Evolutionary conservation across 2,888 invertebrate species (phyloP).

Genomic region (Steromphala cineraria): DNA sequence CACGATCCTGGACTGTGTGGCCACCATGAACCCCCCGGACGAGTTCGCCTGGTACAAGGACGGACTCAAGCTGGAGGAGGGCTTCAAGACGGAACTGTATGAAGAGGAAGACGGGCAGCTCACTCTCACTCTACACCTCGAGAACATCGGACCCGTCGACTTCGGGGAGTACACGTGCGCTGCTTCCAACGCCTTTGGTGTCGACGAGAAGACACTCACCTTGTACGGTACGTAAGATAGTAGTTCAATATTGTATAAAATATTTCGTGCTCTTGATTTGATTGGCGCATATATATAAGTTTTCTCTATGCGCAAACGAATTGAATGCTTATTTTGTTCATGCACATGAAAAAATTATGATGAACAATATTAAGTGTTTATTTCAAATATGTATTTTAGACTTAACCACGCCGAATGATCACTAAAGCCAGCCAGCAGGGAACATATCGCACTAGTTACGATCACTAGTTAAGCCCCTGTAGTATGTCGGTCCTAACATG

Average conservation of each 20-base stretch:
- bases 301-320: too few relatives aligned
- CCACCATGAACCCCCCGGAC: slow-evolving; percentile 47
- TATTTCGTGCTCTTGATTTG: neutral
- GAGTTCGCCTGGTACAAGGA: slow-evolving; percentile 44
- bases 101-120: neutral
- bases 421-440: too few relatives aligned
- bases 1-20: slow-evolving; percentile 51
- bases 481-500: too few relatives aligned
- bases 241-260: neutral
- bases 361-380: too few relatives aligned
- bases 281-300: too few relatives aligned
- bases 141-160: neutral
- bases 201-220: neutral
- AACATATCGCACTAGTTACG: too few relatives aligned
- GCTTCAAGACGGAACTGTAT: neutral
- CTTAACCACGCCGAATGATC: too few relatives aligned
- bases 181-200: neutral
- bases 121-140: neutral
- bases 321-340: too few relatives aligned
- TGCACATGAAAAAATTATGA: too few relatives aligned
- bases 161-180: slow-evolving; percentile 5
- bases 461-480: too few relatives aligned
- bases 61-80: neutral
- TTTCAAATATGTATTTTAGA: too few relatives aligned
- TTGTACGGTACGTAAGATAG: neutral